Base-by-base conservation (phyloP, 64 coral and sea anemone genomes). In the Anthopleura sola region DNA sequence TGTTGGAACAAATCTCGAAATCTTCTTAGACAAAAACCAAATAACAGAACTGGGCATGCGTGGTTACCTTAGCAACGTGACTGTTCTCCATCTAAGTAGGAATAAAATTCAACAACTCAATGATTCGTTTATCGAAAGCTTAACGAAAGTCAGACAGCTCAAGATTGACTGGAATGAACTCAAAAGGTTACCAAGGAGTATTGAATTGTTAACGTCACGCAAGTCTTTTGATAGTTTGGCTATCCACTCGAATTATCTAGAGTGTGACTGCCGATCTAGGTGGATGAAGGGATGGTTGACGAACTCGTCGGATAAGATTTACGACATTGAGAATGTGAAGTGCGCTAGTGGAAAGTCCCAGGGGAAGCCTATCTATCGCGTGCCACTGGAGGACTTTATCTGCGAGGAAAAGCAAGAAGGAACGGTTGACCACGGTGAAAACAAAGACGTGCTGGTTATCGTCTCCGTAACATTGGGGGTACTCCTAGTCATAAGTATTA, bases 241-340 rank as follows among this genome's bases (percentile, higher is more conserved):
- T 0, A 11, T 95, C 15, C 57, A 83, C 18, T 64, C 88, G 20
- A 95, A 92, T 40, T 88, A 85, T 64, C 91, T 89, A 16, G 24
- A 24, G 46, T 95, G 94, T 88, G 90, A 95, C 54, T 95, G 94
- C 47, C 54, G 55, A 37, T 79, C 76, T 1, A 75, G 34, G 19
- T 95, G 94, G 94, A 60, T 95, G 64, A 88, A 87, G 36, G 1
- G 75, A n/a, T 97, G 94, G 90, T 36, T 96, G n/a, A 36, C 1
- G 20, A 86, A 92, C 50, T 33, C 78, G 18, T 56, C 66, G 21
- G 38, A 28, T 26, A 57, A 55, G n/a, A 55, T 96, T 7, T 2
- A 51, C 37, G 84, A 83, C 53, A 78, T 86, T n/a, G 33, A 87
- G 37, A 86, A 87, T 19, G 74, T 97, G 44, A 28, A 76, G 6